Evolutionary conservation across 2,797 vertebrate species (phyloP).

Genomic region (Scarus forsteni): DNA sequence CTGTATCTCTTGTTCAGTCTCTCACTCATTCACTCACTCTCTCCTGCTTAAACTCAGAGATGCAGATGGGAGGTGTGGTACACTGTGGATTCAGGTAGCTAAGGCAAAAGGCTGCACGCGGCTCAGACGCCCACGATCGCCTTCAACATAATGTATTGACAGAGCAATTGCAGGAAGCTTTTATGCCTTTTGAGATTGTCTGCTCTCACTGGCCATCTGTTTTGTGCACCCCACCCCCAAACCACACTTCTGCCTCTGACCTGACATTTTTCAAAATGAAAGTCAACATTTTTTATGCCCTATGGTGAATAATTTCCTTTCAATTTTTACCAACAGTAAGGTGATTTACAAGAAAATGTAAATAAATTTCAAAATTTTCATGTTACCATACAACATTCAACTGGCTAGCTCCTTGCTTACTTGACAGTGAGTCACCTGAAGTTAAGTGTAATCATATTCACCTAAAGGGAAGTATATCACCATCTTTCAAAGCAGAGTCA

Average conservation of each 20-base stretch:
- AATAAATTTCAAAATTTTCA: too few relatives aligned
- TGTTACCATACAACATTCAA: too few relatives aligned
- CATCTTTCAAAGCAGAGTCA: too few relatives aligned
- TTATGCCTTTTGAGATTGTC: conserved; percentile 80
- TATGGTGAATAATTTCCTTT: not conserved
- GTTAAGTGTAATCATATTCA: too few relatives aligned
- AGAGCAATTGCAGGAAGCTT: conserved; percentile 80
- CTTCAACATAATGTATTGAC: conserved; percentile 78
- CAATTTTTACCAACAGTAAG: too few relatives aligned
- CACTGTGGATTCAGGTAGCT: conserved; percentile 53
- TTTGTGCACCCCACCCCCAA: conserved; percentile 49
- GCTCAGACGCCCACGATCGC: conserved; percentile 69
- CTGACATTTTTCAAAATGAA: conserved; percentile 31
- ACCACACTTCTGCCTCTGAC: conserved; percentile 38
- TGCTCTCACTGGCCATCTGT: conserved; percentile 79
- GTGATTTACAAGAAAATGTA: too few relatives aligned
- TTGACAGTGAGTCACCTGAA: too few relatives aligned
- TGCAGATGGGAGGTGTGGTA: conserved; percentile 44
- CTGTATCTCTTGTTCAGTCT: conserved; percentile 62
- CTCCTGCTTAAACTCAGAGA: conserved; percentile 31
- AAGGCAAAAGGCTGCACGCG: conserved; percentile 63
- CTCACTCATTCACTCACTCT: conserved; percentile 36
- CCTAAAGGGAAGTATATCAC: too few relatives aligned
- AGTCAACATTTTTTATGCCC: not conserved
- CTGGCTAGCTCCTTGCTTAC: too few relatives aligned